Conservation (phyloP, 2,888 invertebrate species). For the Drosophila mimetica region DNA sequence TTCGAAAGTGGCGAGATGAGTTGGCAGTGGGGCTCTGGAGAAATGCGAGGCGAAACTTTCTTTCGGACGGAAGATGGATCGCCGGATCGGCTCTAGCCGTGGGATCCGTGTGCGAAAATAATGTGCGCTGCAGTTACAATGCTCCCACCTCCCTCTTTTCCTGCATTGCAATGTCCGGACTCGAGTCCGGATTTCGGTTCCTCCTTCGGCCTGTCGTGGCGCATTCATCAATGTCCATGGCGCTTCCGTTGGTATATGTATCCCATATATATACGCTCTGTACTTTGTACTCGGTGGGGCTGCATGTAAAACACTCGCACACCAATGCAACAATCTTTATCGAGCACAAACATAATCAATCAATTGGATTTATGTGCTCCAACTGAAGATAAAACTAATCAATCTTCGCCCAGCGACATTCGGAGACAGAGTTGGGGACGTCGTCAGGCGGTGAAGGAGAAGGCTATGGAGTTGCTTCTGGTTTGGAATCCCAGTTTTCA, state of each 20-base stretch:
- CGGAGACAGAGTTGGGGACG: conserved; percentile 43
- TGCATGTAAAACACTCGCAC: conserved; percentile 61
- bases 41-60: conserved; percentile 61
- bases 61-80: conserved; percentile 65
- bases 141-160: background rate
- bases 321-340: conserved; percentile 75
- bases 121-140: conserved; percentile 27
- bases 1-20: conserved; percentile 61
- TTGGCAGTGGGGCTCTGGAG: conserved; percentile 39
- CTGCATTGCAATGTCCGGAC: conserved; percentile 42
- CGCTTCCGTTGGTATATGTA: conserved; percentile 58
- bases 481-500: conserved; percentile 2
- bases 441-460: conserved; percentile 7
- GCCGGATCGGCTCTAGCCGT: conserved; percentile 55
- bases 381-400: conserved; percentile 83
- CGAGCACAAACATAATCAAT: conserved; percentile 81
- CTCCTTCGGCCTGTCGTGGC: conserved; percentile 46
- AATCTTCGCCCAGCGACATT: conserved; percentile 77
- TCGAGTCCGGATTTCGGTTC: conserved; percentile 39
- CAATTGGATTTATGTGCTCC: conserved; percentile 83
- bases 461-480: conserved; percentile 5
- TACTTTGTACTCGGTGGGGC: conserved; percentile 23
- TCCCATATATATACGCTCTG: conserved; percentile 15
- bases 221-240: conserved; percentile 76
- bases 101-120: conserved; percentile 41